Percentiles rank a stretch among this genome's conserved stretches.
phyloP scores from a whole-genome alignment of 2,888 invertebrate genomes.

The Adineta ricciae region DNA sequence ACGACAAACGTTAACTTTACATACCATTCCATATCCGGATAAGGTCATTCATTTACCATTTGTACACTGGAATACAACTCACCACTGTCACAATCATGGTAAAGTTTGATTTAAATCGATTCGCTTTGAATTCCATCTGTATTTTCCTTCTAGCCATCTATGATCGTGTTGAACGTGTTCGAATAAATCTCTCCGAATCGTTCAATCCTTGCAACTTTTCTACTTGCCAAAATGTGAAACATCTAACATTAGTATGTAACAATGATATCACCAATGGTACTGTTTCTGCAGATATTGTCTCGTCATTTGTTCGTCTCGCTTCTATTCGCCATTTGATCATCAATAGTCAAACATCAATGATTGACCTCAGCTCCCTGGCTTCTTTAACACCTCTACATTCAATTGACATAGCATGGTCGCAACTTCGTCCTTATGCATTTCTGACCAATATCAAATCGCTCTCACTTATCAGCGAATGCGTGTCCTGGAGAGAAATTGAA shows the following conservation, averaged over 20 bases:
- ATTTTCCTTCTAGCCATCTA: neutral
- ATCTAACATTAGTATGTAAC: neutral
- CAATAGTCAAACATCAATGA: neutral
- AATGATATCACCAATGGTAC: neutral
- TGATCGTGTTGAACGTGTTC: constrained; percentile 1
- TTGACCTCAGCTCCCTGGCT: neutral
- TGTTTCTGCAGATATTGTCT: neutral
- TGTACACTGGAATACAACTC: neutral
- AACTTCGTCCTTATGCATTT: neutral
- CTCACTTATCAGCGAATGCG: neutral
- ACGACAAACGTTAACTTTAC: neutral
- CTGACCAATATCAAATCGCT: neutral
- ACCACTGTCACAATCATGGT: neutral
- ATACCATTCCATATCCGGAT: neutral
- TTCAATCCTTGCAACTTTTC: neutral
- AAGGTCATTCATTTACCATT: neutral
- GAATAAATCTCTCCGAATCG: neutral
- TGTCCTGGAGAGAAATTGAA: neutral
- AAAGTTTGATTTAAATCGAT: no score
- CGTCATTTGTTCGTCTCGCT: neutral
- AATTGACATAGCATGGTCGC: neutral
- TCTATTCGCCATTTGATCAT: neutral
- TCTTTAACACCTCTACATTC: neutral
- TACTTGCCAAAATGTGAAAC: neutral
- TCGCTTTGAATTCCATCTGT: neutral